Evolutionary conservation across 2,888 invertebrate species (phyloP), one percentile per base, ranked within the genome.

Genomic region (Dicyrtomina minuta): DNA sequence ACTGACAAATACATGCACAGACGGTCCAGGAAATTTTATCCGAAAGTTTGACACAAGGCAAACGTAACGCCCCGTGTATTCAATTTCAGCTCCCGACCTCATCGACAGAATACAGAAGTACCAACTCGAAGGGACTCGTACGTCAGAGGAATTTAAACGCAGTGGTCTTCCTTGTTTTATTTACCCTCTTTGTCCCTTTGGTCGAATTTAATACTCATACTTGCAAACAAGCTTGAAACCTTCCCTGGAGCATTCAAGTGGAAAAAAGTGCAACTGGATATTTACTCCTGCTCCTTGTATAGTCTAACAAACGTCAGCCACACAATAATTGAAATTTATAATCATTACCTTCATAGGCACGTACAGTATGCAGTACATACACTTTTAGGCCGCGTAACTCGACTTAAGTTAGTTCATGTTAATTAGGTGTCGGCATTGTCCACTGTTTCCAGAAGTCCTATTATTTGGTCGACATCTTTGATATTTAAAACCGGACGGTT

Each of bases 11-110:
- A 33, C 33, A 33, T 8, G 33, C 33, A 5, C 33, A 5, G 4
- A 33, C 3, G 33, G 33, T n/a, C 39, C n/a, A 27, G 62, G 62
- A 62, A 62, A 62, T 62, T 15, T 49, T 62, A 62, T 49, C 44
- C 49, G 44, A 2, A 60, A 60, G n/a, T 20, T 49, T 22, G 66
- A 66, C 66, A 58, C 66, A 66, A 66, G 66, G 58, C 66, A 66
- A 66, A 66, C 66, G 56, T 56, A 56, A 66, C 66, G 66, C 66
- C 66, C 66, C 10, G 20, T 61, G 66, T 55, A 66, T 56, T 49
- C 46, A n/a, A 20, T 66, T 66, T 49, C 66, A 55, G 43, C 39
- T 64, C 51, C 51, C 49, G n/a, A 59, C 39, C 41, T 41, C 17
- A 41, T 39, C 20, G 59, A 41, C 17, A n/a, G 22, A n/a, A n/a